A percentile compares a stretch with the other conserved stretches of the same genome.
Conservation (phyloP, 2,113 vertebrate species). For the Campylomormyrus numenius region DNA sequence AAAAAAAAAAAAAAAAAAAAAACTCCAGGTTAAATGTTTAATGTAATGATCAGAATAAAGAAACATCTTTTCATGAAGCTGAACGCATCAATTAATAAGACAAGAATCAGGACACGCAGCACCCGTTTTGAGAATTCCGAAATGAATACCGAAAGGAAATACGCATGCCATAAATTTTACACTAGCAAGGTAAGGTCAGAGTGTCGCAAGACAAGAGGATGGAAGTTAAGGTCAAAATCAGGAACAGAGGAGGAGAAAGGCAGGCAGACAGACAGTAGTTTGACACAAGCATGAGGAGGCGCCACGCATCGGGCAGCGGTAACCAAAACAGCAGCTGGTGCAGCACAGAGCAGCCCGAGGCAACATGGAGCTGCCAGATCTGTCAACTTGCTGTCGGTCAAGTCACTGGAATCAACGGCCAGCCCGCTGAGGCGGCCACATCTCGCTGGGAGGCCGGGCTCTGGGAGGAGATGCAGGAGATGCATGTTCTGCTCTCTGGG, state of each 20-base stretch:
- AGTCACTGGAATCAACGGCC: background rate
- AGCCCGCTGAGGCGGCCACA: background rate
- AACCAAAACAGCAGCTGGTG: background rate
- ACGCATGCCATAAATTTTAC: background rate
- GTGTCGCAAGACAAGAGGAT: background rate
- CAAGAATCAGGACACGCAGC: background rate
- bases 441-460: background rate
- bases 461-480: background rate
- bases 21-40: background rate
- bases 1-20: background rate
- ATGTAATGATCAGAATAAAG: background rate
- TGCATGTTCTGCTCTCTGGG: background rate
- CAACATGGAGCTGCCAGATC: background rate
- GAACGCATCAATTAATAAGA: background rate
- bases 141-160: background rate
- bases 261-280: background rate
- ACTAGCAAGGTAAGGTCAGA: background rate
- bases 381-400: background rate
- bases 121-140: background rate
- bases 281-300: background rate
- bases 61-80: background rate
- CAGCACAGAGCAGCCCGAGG: background rate
- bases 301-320: background rate
- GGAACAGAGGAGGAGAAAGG: background rate
- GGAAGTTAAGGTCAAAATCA: background rate